Percentiles rank a stretch among this genome's conserved stretches.
These are phyloP conservation scores for Notospermus geniculatus DNA, from an alignment of 1,140 invertebrate species.

Conservation along the genomic window DNA sequence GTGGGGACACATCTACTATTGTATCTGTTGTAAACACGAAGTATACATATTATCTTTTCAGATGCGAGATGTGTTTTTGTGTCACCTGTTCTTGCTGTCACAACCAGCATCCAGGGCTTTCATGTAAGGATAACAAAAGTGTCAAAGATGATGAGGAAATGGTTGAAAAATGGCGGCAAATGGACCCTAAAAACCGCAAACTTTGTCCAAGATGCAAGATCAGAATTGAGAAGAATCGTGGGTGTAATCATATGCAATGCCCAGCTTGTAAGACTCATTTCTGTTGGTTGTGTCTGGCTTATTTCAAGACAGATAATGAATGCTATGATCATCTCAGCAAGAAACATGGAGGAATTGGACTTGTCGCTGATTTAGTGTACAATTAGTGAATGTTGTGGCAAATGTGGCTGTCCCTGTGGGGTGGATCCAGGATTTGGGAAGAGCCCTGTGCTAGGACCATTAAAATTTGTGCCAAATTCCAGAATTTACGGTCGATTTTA, in stretches of 20 bases:
- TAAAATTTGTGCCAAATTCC: no score
- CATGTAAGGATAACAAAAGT: conserved; percentile 7
- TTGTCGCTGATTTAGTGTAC: no score
- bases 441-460: no score
- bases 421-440: no score
- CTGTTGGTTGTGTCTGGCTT: conserved; percentile 24
- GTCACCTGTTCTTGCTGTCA: conserved; percentile 9
- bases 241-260: conserved; percentile 32
- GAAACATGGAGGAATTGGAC: no score
- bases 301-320: neutral
- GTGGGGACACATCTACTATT: no score
- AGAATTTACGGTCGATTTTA: no score
- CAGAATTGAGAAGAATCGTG: conserved; percentile 29
- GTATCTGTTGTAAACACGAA: no score
- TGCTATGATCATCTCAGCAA: no score
- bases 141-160: neutral
- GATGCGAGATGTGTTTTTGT: neutral
- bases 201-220: conserved; percentile 27
- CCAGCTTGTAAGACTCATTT: conserved; percentile 23
- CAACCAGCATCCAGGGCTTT: conserved; percentile 7
- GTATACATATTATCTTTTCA: conserved; percentile 22
- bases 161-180: conserved; percentile 4
- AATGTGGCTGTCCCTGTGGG: no score
- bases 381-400: no score
- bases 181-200: conserved; percentile 11